Evolutionary conservation across 2,113 vertebrate genomes (phyloP), one percentile per base, ranked within the genome.

Genomic region (Rhadina sibilatrix): DNA sequence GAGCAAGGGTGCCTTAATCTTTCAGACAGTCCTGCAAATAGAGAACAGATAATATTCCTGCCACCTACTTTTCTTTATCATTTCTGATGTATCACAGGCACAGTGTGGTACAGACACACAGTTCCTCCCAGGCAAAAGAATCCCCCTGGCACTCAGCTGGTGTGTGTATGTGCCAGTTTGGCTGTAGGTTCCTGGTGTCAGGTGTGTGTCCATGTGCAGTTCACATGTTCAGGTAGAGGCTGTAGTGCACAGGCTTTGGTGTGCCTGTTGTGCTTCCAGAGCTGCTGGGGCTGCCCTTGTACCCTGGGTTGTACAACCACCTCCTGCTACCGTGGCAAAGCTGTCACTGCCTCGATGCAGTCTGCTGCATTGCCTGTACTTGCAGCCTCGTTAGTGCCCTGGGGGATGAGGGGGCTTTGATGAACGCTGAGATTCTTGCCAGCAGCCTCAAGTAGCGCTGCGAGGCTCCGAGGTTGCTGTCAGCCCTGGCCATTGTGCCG

Each of bases 151-250:
- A 46, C 31, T 23, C 1, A 35, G 21, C 56, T 64, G 52, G 11
- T 17, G 31, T 22, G 17, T 37, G 5, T 6, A 3, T 0, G 1
- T 49, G n/a, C 47, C 28, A 12, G 5, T 60, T 33, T 27, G 66
- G 78, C 15, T 57, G 25, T 7, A 19, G 54, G 9, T 12, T 11
- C 9, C 5, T 82, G 24, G 4, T 25, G 38, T 6, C n/a, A n/a
- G 42, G 28, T 25, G 37, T 50, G 71, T 44, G 46, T 30, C 16
- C 10, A 6, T 6, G 37, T 25, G 69, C 19, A 25, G 38, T 6
- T n/a, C 16, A 40, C 9, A 30, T 63, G 35, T 7, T n/a, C 20
- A 0, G 0, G 2, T 50, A 12, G 5, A 14, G 69, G 53, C 70
- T 47, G 40, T 7, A 6, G 50, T 31, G 38, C 7, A 2, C 7